Evolutionary conservation across 2,113 vertebrate species (phyloP).

Genomic region (Rattus rattus): DNA sequence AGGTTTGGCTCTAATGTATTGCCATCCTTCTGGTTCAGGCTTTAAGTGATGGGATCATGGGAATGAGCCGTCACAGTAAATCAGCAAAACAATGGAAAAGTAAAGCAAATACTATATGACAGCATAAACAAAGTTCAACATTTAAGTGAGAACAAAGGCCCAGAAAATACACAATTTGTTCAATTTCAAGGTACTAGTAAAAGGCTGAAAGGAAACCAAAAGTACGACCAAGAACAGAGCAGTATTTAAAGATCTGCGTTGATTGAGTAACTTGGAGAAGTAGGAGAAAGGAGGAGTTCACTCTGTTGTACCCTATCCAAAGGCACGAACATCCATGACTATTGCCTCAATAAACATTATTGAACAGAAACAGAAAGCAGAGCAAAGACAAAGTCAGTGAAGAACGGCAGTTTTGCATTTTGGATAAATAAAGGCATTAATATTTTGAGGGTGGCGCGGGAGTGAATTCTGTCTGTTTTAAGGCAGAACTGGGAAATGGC

Average conservation of each 20-base stretch:
- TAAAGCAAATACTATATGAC: neutral
- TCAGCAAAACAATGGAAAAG: neutral
- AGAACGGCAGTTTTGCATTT: neutral
- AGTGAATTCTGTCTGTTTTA: neutral
- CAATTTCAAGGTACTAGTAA: conserved; percentile 14
- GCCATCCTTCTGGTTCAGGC: neutral
- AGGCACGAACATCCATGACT: neutral
- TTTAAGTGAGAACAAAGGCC: neutral
- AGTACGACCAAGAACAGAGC: neutral
- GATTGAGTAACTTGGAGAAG: neutral
- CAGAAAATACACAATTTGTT: neutral
- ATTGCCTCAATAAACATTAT: neutral
- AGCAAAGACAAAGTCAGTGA: neutral
- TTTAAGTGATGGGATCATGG: neutral
- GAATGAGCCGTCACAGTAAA: neutral
- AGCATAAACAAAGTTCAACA: neutral
- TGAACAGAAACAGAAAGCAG: neutral
- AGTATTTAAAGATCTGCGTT: neutral
- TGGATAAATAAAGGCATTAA: neutral
- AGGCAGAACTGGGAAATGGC: conserved; percentile 22
- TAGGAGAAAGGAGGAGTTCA: neutral
- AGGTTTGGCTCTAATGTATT: neutral
- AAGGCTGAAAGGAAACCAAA: neutral
- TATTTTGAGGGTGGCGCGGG: neutral
- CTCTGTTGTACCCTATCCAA: neutral